Percentiles rank a stretch among this genome's conserved stretches.
phyloP scores from a whole-genome alignment of 2,797 vertebrate species.

The Xyrichtys novacula region DNA sequence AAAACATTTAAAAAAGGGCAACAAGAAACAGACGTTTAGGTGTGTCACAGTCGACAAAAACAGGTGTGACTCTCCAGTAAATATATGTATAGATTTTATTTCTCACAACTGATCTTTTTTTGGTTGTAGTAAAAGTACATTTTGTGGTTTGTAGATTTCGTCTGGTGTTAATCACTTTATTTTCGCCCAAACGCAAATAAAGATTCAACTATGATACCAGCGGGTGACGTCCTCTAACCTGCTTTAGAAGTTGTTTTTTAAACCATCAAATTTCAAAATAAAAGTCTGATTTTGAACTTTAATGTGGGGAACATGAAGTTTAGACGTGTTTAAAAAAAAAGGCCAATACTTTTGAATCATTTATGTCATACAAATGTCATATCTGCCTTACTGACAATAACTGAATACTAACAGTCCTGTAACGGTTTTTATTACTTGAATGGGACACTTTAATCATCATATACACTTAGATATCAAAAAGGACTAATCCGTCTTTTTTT shows the following conservation, averaged over 20 bases:
- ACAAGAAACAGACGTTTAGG: constrained; percentile 21
- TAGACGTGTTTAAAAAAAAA: constrained; percentile 22
- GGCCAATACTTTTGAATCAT: constrained; percentile 36
- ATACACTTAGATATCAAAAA: constrained; percentile 10
- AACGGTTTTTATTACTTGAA: constrained; percentile 54
- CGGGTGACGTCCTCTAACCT: constrained; percentile 16
- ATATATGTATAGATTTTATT: constrained; percentile 76
- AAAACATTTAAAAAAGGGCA: constrained; percentile 14
- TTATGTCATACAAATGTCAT: constrained; percentile 61
- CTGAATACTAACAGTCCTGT: constrained; percentile 57
- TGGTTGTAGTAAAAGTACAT: constrained; percentile 77
- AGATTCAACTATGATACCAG: constrained; percentile 45
- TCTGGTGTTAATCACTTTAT: constrained; percentile 81
- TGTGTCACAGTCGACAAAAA: constrained; percentile 42
- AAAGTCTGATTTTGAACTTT: neutral
- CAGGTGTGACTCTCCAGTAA: constrained; percentile 57
- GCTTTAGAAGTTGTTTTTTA: constrained; percentile 82
- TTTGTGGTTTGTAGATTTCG: constrained; percentile 80
- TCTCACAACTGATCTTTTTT: constrained; percentile 79
- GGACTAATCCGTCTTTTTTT: constrained; percentile 6
- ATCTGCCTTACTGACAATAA: constrained; percentile 77
- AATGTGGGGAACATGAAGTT: constrained; percentile 13
- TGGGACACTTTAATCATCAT: constrained; percentile 17
- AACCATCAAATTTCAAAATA: constrained; percentile 60
- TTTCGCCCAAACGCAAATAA: constrained; percentile 79